phyloP scores from a whole-genome alignment of 2,797 vertebrate species.

The Macroramphosus scolopax region DNA sequence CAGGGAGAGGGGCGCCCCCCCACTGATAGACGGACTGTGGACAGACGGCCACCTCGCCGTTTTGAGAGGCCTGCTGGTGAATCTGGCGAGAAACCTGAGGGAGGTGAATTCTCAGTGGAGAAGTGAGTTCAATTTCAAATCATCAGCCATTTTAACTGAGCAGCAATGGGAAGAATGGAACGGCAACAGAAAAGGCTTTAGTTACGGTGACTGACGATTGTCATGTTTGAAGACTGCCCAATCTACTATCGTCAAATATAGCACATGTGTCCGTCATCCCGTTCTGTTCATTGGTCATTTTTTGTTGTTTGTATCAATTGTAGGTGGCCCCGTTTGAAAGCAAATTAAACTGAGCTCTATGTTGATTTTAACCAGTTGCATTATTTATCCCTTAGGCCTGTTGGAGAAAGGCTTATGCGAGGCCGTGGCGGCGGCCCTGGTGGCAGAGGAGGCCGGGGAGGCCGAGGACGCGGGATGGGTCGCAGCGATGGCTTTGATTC shows the following conservation, averaged over 20 bases:
- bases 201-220: too few relatives aligned
- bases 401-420: constrained; percentile 80
- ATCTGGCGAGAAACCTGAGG: constrained; percentile 90
- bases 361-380: not conserved
- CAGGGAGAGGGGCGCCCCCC: constrained; percentile 92
- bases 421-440: constrained; percentile 89
- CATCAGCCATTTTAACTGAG: not conserved
- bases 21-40: constrained; percentile 86
- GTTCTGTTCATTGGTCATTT: too few relatives aligned
- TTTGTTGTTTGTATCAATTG: too few relatives aligned
- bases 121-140: constrained; percentile 79
- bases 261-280: too few relatives aligned
- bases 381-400: constrained; percentile 41
- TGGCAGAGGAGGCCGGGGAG: constrained; percentile 79
- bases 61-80: constrained; percentile 83
- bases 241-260: too few relatives aligned
- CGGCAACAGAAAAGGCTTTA: too few relatives aligned
- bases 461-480: constrained; percentile 91
- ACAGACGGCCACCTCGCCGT: constrained; percentile 91
- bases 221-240: too few relatives aligned
- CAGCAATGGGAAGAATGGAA: too few relatives aligned
- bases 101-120: constrained; percentile 94
- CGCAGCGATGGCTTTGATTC: constrained; percentile 95
- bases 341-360: too few relatives aligned
- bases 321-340: too few relatives aligned